Percentiles rank a stretch among this genome's conserved stretches.
These are phyloP conservation scores for Micropoecilia bifurca DNA, from an alignment of 2,797 vertebrate genomes.

Conservation along the genomic window DNA sequence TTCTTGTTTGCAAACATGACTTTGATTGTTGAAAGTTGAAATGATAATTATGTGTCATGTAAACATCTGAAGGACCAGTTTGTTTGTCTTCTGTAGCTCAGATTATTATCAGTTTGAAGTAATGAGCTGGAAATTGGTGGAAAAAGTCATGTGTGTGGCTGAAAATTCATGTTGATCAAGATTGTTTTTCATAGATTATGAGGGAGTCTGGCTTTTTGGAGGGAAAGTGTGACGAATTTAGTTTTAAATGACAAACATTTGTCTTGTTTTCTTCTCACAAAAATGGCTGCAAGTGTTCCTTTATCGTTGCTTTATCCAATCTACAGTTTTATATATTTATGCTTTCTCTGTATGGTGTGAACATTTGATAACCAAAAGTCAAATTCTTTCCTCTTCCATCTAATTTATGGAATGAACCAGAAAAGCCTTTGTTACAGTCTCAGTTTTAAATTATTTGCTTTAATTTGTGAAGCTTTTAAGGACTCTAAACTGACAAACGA, in stretches of 20 bases:
- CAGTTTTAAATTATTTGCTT: conserved; percentile 5
- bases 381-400: background rate
- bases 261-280: background rate
- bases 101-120: background rate
- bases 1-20: background rate
- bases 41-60: background rate
- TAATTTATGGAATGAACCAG: background rate
- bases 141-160: background rate
- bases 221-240: background rate
- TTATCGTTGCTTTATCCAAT: background rate
- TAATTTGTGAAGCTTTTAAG: background rate
- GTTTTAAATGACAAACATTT: background rate
- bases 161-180: background rate
- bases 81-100: background rate
- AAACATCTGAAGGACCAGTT: background rate
- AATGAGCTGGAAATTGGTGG: background rate
- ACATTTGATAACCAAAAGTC: background rate
- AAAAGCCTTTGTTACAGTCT: background rate
- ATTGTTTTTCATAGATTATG: background rate
- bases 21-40: background rate
- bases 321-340: background rate
- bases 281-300: background rate
- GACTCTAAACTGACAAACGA: background rate
- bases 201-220: background rate
- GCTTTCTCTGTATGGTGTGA: background rate